Conservation (phyloP, 2,888 invertebrate genomes). For the Scaptodrosophila latifasciaeformis region DNA sequence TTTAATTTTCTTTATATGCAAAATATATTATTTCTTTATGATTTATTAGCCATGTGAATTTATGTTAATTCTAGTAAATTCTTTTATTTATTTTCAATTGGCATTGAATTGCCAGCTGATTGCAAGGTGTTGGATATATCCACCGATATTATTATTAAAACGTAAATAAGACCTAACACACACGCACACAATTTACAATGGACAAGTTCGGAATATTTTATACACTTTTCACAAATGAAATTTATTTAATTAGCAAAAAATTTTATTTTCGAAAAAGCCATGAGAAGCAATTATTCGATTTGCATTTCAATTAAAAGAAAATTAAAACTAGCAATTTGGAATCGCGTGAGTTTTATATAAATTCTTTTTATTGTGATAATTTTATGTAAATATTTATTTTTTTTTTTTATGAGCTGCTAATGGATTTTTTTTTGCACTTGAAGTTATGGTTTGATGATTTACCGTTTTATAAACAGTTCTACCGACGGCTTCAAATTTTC, state of each 20-base stretch:
- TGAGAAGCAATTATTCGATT: slow-evolving; percentile 19
- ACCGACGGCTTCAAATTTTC: too few relatives aligned
- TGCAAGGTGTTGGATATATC: not conserved
- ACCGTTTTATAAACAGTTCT: slow-evolving; percentile 16
- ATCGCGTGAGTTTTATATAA: slow-evolving; percentile 42
- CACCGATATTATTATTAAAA: too few relatives aligned
- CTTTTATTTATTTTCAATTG: slow-evolving; percentile 12
- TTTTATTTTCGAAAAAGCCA: slow-evolving; percentile 25
- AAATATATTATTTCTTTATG: slow-evolving; percentile 24
- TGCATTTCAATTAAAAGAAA: too few relatives aligned
- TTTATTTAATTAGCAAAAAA: slow-evolving; percentile 50
- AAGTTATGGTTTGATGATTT: slow-evolving; percentile 6
- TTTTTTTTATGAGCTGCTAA: slow-evolving; percentile 40
- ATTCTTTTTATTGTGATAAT: slow-evolving; percentile 20
- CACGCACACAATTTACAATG: not conserved
- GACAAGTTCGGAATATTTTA: slow-evolving; percentile 6
- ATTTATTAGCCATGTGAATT: slow-evolving; percentile 52
- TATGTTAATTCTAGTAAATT: slow-evolving; percentile 47
- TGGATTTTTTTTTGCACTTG: slow-evolving; percentile 34
- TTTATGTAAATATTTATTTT: slow-evolving; percentile 9
- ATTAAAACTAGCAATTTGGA: slow-evolving; percentile 38
- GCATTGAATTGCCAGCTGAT: slow-evolving; percentile 19
- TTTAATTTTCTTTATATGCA: slow-evolving; percentile 35
- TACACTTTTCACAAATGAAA: slow-evolving; percentile 47
- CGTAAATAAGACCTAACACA: not conserved